Base-by-base conservation (phyloP, 1,140 invertebrate genomes). In the Scaptomyza montana region DNA sequence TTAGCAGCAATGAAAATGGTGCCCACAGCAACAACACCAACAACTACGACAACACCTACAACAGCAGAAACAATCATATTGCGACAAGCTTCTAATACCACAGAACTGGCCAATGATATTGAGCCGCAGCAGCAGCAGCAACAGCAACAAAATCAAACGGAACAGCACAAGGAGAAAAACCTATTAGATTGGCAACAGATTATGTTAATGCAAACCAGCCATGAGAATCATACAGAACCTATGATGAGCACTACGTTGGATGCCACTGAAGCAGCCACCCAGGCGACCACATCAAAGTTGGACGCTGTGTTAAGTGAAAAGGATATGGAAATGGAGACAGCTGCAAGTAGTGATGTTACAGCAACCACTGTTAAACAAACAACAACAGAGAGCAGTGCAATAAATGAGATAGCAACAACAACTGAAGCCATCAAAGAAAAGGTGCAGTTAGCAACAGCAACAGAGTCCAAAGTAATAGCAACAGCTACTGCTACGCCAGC, bases 111-210 rank as follows among this genome's bases (percentile, higher is more conserved):
- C n/a, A 87, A 87, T 19, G 85, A 87, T 7, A 84, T 87, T 25
- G 84, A 87, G 9, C 6, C 10, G 0, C 50, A 55, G 0, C 50
- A 55, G 13, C 41, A 28, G 1, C 13, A 50, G 19, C 30, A 33
- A 10, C 43, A 57, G 19, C 39, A 16, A 2, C 46, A 51, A 3
- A 89, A 90, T 55, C 57, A 54, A 68, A 78, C 74, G 0, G 39
- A 72, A 10, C 71, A 65, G 49, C 67, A 79, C 7, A 84, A 79
- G 13, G 79, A 89, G 19, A 90, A 90, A 39, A 91, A 80, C 64
- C 55, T 92, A 0, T 50, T 90, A 8, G 90, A 92, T 57, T 92
- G 90, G 90, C 78, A 86, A 13, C 75, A 91, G 19, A 87, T 91
- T 5, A 80, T 85, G 25, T 55, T 79, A 43, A 81, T 77, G 79